Evolutionary conservation across 2,888 invertebrate genomes (phyloP).

Genomic region (Pelosia muscerda): DNA sequence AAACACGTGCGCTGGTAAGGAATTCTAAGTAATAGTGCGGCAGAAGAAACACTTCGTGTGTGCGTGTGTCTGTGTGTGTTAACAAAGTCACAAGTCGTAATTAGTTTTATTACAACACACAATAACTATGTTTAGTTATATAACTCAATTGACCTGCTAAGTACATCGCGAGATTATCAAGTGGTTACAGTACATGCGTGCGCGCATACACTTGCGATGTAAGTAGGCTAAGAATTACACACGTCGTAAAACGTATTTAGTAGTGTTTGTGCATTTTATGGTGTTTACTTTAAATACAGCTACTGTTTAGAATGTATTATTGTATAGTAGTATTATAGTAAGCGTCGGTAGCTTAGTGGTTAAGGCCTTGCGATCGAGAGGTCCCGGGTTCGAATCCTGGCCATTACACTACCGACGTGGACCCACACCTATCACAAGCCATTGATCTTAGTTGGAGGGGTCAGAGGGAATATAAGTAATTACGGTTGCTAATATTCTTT

Average conservation of each 20-base stretch:
- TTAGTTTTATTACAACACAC: not conserved
- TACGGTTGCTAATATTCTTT: too few relatives aligned
- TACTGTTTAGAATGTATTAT: not conserved
- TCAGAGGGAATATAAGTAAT: too few relatives aligned
- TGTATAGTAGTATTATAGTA: too few relatives aligned
- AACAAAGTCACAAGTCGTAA: not conserved
- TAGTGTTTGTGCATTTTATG: not conserved
- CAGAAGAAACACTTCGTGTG: too few relatives aligned
- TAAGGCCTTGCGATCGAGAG: too few relatives aligned
- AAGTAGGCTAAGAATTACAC: conserved; percentile 16
- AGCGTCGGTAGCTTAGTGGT: too few relatives aligned
- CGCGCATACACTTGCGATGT: not conserved
- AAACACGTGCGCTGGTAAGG: too few relatives aligned
- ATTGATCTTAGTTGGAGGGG: too few relatives aligned
- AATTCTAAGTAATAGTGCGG: too few relatives aligned
- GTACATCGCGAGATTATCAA: not conserved
- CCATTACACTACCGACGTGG: too few relatives aligned
- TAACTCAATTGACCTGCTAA: conserved; percentile 8
- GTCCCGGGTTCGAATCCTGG: too few relatives aligned
- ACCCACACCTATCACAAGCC: too few relatives aligned
- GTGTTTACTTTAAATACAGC: conserved; percentile 1
- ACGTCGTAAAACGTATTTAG: conserved; percentile 12
- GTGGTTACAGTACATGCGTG: not conserved
- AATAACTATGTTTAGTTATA: not conserved
- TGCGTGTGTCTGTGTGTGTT: not conserved